Percentiles rank a stretch among this genome's conserved stretches.
phyloP scores from a whole-genome alignment of 2,797 vertebrate species.

The Pogonophryne albipinna region DNA sequence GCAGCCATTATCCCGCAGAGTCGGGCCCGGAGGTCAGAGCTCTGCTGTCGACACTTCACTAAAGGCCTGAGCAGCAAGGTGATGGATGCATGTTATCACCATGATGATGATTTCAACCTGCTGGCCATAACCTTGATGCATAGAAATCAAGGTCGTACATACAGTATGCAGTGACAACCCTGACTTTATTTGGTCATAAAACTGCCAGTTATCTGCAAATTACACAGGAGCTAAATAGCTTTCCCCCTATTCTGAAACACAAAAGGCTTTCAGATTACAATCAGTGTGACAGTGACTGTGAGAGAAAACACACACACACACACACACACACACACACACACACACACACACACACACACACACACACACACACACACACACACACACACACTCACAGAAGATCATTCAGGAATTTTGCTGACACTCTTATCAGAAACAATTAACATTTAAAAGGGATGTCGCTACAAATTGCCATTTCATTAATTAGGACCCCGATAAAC shows the following conservation, averaged over 20 bases:
- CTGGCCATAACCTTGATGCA: constrained; percentile 55
- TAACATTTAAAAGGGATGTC: constrained; percentile 57
- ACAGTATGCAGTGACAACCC: neutral
- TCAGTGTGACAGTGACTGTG: constrained; percentile 33
- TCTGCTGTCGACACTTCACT: constrained; percentile 60
- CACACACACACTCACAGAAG: constrained; percentile 16
- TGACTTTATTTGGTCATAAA: constrained; percentile 1
- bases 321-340: constrained; percentile 8
- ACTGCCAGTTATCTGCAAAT: constrained; percentile 33
- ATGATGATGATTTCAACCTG: constrained; percentile 55
- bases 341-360: constrained; percentile 11
- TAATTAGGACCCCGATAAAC: constrained; percentile 57
- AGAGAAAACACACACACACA: neutral
- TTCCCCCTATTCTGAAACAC: constrained; percentile 18
- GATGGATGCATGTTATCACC: constrained; percentile 65
- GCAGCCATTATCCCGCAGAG: constrained; percentile 51
- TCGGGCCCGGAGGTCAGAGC: constrained; percentile 61
- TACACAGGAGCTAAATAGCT: constrained; percentile 2
- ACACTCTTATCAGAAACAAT: constrained; percentile 71
- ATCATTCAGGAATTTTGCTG: constrained; percentile 41
- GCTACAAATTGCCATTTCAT: constrained; percentile 60
- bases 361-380: constrained; percentile 1
- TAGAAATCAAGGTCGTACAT: constrained; percentile 54
- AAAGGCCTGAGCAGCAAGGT: constrained; percentile 39
- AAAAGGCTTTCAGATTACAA: constrained; percentile 55